Evolutionary conservation across 37 sponge, comb jelly and placozoan genomes (phyloP), one percentile per base, ranked within the genome.

Genomic region (Halichondria panicea): DNA sequence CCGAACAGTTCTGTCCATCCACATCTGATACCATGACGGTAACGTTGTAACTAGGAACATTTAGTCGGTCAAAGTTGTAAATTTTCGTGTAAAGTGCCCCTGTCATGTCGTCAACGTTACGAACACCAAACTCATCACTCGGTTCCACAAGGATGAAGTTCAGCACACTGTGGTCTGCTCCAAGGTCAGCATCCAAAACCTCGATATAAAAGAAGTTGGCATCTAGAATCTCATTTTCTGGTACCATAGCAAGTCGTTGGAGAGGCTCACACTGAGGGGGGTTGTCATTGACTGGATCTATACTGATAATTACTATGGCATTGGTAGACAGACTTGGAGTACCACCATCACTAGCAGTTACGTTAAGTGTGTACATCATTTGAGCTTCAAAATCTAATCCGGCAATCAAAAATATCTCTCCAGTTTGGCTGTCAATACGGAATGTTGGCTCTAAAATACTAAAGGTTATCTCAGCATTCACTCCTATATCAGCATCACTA

Each of bases 281-380:
- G 54, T 93, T 88, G 68, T 93, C 93, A 55, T 93, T 93, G 21
- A 89, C 67, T 0, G 90, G 81, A 18, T 31, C 72, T 18, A 93
- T 63, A 15, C 58, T 38, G 13, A 93, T 35, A 2, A 75, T 59
- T 38, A 93, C 89, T 44, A 66, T 72, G 5, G 77, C 32, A 58
- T 35, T 72, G 57, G 65, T 74, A 21, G 60, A 25, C 6, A 68
- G 63, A 34, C 63, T 30, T 24, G 60, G 64, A 18, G 30, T 42
- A 0, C 71, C 93, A 2, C 56, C 59, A 53, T 92, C 89, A 22
- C 31, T 43, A 13, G 89, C 89, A 5, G 65, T 54, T 13, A 84
- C 78, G 57, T 46, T 68, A 12, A 92, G 72, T 1, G 38, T 70
- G 72, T 88, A 84, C 24, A 39, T 37, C 24, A 40, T 74, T n/a